phyloP scores from a whole-genome alignment of 2,888 invertebrate species.

The Arrhopalites spinosus region DNA sequence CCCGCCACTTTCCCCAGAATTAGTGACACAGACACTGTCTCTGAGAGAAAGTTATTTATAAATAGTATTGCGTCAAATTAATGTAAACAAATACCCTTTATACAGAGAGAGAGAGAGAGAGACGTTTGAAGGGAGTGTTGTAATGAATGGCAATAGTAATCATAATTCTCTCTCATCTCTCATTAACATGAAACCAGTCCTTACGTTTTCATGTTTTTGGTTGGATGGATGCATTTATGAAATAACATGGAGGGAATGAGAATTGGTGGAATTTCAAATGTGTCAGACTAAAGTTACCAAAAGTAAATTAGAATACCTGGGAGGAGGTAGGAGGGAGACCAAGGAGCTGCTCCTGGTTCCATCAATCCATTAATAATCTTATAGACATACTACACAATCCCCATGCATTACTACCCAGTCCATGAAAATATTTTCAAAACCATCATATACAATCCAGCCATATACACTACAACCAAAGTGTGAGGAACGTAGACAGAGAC shows the following conservation, averaged over 20 bases:
- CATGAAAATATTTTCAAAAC: too few species aligned
- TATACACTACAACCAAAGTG: neutral
- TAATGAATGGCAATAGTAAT: conserved; percentile 5
- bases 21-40: neutral
- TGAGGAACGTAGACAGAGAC: neutral
- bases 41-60: neutral
- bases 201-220: too few species aligned
- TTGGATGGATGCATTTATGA: neutral
- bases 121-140: neutral
- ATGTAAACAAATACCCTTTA: too few species aligned
- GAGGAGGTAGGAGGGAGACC: conserved; percentile 7
- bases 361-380: conserved; percentile 26
- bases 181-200: neutral
- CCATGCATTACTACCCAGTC: neutral
- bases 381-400: conserved; percentile 16
- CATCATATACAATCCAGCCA: too few species aligned
- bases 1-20: neutral
- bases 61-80: neutral
- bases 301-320: conserved; percentile 32
- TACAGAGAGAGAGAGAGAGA: neutral
- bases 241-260: neutral
- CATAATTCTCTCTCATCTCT: neutral
- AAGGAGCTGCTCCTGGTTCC: neutral
- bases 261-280: conserved; percentile 3
- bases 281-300: conserved; percentile 4